Conservation (phyloP, 2,797 vertebrate genomes). For the Phalloptychus januarius region DNA sequence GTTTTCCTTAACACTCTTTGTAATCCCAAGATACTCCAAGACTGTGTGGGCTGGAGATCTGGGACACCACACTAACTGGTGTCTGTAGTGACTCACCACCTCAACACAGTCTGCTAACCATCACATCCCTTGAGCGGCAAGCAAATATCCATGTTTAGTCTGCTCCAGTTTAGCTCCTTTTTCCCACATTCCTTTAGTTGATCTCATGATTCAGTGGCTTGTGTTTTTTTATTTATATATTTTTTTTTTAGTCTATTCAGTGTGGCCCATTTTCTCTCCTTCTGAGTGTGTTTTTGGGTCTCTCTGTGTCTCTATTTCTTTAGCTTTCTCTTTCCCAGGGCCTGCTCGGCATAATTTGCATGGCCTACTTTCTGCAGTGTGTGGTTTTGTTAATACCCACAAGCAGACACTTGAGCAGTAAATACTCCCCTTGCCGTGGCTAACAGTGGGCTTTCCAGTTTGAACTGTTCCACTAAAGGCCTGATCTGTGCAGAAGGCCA, state of each 20-base stretch:
- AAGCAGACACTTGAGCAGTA: constrained; percentile 74
- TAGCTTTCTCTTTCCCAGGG: constrained; percentile 51
- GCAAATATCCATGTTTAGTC: constrained; percentile 57
- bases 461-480: constrained; percentile 72
- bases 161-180: constrained; percentile 53
- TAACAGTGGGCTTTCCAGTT: constrained; percentile 61
- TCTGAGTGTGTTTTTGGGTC: constrained; percentile 44
- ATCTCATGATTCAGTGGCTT: constrained; percentile 44
- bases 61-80: constrained; percentile 46
- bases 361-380: constrained; percentile 78
- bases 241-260: constrained; percentile 33
- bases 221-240: constrained; percentile 16
- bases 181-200: constrained; percentile 45
- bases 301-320: constrained; percentile 49
- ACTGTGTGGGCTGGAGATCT: constrained; percentile 51
- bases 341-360: constrained; percentile 68
- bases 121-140: constrained; percentile 45
- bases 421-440: constrained; percentile 69
- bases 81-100: constrained; percentile 59
- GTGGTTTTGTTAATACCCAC: constrained; percentile 75
- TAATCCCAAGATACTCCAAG: constrained; percentile 54
- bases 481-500: constrained; percentile 42
- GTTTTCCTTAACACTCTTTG: constrained; percentile 24
- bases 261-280: constrained; percentile 48
- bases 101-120: constrained; percentile 50